Evolutionary conservation across 2,888 invertebrate genomes (phyloP).

Genomic region (Ellobium chinense): DNA sequence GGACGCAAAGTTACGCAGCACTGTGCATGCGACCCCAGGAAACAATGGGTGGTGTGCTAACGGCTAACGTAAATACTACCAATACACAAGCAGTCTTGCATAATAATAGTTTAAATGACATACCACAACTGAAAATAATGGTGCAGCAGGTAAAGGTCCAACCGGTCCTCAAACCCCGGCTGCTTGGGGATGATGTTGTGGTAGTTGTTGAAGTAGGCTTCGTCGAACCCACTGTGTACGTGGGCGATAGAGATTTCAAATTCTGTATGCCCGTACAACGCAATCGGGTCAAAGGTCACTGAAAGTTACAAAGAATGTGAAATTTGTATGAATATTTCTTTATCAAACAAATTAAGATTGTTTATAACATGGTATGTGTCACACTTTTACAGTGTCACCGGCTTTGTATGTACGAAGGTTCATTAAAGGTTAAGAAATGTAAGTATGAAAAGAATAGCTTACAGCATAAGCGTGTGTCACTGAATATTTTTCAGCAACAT

Average conservation of each 20-base stretch:
- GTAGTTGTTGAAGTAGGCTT: background rate
- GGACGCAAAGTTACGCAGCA: too few relatives aligned
- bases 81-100: too few relatives aligned
- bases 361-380: too few relatives aligned
- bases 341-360: too few relatives aligned
- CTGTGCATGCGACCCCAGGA: too few relatives aligned
- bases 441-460: background rate
- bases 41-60: too few relatives aligned
- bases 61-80: too few relatives aligned
- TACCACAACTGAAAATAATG: constrained; percentile 1
- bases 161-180: background rate
- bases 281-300: background rate
- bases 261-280: background rate
- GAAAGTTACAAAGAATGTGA: background rate
- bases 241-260: background rate
- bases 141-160: background rate
- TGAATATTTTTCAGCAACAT: too few relatives aligned
- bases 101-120: background rate
- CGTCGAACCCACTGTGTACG: background rate
- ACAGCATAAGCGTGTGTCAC: too few relatives aligned
- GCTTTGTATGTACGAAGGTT: too few relatives aligned
- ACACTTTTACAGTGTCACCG: too few relatives aligned
- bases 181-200: background rate
- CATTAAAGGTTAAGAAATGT: background rate
- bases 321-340: too few relatives aligned